A percentile compares a stretch with the other conserved stretches of the same genome.
Evolutionary conservation across 2,888 invertebrate genomes (phyloP).

Genomic region (Harmothoe impar): DNA sequence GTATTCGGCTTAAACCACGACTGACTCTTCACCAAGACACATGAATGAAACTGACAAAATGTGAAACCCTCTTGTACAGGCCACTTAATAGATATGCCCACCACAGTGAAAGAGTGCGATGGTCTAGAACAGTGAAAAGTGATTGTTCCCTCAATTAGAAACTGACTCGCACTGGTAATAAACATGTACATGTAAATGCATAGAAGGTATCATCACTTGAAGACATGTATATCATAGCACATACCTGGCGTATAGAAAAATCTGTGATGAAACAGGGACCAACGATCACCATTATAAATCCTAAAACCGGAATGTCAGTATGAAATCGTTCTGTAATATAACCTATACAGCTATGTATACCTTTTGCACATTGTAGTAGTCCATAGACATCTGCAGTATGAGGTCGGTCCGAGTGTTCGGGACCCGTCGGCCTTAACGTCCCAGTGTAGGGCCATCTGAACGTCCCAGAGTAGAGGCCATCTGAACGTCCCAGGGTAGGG

Average conservation of each 20-base stretch:
- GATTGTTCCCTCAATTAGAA: neutral
- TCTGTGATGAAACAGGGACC: slow-evolving; percentile 37
- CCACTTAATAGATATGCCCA: neutral
- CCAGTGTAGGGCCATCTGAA: no score
- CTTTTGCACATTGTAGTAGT: slow-evolving; percentile 21
- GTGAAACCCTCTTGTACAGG: neutral
- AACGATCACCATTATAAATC: neutral
- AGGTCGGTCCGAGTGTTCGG: neutral
- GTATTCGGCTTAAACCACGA: neutral
- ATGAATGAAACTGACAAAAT: neutral
- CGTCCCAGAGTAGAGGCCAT: no score
- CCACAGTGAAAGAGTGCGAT: neutral
- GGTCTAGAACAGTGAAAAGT: no score
- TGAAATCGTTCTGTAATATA: slow-evolving; percentile 29
- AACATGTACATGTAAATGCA: slow-evolving; percentile 32
- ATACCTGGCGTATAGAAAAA: slow-evolving; percentile 18
- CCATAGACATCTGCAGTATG: neutral
- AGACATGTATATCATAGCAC: slow-evolving; percentile 39
- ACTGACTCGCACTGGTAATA: neutral
- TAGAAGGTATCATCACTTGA: slow-evolving; percentile 42
- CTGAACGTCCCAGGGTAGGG: no score
- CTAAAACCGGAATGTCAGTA: slow-evolving; percentile 40
- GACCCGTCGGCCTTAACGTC: neutral
- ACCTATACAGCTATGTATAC: neutral
- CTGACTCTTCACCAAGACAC: neutral